Percentiles rank a stretch among this genome's conserved stretches.
Conservation (phyloP, 2,888 invertebrate species). For the Rotaria magnacalcarata region DNA sequence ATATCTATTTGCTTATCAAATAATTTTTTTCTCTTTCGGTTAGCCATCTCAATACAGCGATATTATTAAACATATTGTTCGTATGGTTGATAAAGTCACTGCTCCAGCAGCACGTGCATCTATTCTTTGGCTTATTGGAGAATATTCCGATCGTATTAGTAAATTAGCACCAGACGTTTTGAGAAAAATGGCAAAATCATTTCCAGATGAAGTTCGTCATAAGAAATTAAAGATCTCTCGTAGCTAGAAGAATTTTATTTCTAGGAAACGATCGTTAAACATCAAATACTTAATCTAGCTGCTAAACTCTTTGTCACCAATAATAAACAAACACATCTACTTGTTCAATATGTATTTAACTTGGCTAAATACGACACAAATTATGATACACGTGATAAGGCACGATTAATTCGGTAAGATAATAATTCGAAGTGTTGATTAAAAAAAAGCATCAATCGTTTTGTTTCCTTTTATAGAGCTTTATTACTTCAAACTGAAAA, state of each 20-base stretch:
- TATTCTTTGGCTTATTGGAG: conserved; percentile 85
- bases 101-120: conserved; percentile 77
- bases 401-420: conserved; percentile 69
- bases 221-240: too few species aligned
- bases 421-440: too few species aligned
- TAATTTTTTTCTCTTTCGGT: conserved; percentile 56
- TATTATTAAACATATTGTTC: conserved; percentile 80
- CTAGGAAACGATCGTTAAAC: conserved; percentile 85
- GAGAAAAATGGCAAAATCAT: conserved; percentile 79
- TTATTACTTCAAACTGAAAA: conserved; percentile 41
- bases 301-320: conserved; percentile 85
- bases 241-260: conserved; percentile 49
- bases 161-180: conserved; percentile 82
- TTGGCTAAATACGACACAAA: conserved; percentile 92
- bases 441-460: too few species aligned
- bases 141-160: conserved; percentile 77
- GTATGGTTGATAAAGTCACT: conserved; percentile 72
- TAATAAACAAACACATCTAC: conserved; percentile 75
- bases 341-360: conserved; percentile 85
- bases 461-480: conserved; percentile 50
- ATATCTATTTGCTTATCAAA: too few species aligned
- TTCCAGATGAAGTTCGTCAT: conserved; percentile 67
- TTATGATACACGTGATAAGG: conserved; percentile 92
- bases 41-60: conserved; percentile 78
- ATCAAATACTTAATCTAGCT: conserved; percentile 88